Evolutionary conservation across 2,797 vertebrate genomes (phyloP), one percentile per base, ranked within the genome.

Genomic region (Helostoma temminkii): DNA sequence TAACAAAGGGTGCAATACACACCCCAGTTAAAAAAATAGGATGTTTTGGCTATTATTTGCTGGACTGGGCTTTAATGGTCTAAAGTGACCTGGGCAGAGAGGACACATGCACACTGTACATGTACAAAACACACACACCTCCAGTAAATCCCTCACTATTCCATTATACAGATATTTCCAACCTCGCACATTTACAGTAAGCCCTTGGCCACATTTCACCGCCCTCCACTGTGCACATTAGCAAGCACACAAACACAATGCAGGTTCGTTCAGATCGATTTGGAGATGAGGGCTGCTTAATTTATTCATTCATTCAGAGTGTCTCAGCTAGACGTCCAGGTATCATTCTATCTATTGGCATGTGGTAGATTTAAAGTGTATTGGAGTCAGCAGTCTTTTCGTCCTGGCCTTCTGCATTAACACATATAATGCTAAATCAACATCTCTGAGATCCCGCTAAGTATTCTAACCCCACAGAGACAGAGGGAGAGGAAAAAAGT

Each of bases 291-390:
- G 50, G 79, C 25, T 25, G 63, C 59, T 86, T 88, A 90, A 89
- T 91, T 82, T 85, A 91, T 91, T 86, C 84, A 77, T 76, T n/a
- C n/a, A n/a, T n/a, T n/a, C 78, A 39, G 78, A 67, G 73, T 25
- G 19, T 72, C 82, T 69, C 61, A 50, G 76, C 76, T 28, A 78
- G 77, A 87, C 88, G 88, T 87, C 80, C 72, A 67, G 84, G 87
- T 91, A 89, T 89, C 82, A 81, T 86, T 85, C 64, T 58, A 73
- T 82, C 70, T 91, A 91, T 91, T 80, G 91, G 88, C 91, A 91
- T 88, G 61, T 80, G 80, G 61, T 65, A 81, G 88, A 89, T 90
- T 91, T 83, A 90, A 85, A 78, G 82, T 73, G 74, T 76, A 73
- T 82, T 78, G 66, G 82, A 89, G 90, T 93, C 91, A 91, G 86